Conservation (phyloP, 2,888 invertebrate species). For the Caenorhabditis angaria region DNA sequence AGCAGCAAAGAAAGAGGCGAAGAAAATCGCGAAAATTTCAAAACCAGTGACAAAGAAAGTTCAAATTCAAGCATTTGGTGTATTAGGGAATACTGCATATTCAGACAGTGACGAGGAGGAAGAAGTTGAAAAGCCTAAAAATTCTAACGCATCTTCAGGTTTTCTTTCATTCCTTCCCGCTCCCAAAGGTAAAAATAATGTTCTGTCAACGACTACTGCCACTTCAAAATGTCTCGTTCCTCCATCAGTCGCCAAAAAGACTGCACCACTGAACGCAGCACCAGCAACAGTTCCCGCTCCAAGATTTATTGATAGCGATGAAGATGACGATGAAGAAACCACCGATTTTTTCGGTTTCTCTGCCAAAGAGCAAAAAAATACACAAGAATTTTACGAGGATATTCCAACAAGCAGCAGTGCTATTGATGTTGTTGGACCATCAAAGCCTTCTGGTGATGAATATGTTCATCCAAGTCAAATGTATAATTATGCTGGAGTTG, state of each 20-base stretch:
- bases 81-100: slow-evolving; percentile 14
- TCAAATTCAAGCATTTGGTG: slow-evolving; percentile 46
- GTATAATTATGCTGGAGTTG: slow-evolving; percentile 33
- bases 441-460: slow-evolving; percentile 39
- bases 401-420: slow-evolving; percentile 38
- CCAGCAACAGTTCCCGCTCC: slow-evolving; percentile 3
- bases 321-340: slow-evolving; percentile 42
- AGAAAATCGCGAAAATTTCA: slow-evolving; percentile 19
- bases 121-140: slow-evolving; percentile 3
- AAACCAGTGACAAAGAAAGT: slow-evolving; percentile 25
- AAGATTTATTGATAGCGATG: slow-evolving; percentile 17
- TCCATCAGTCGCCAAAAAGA: slow-evolving; percentile 5
- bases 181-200: slow-evolving; percentile 37
- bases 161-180: slow-evolving; percentile 25
- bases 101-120: slow-evolving; percentile 38
- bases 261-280: not conserved
- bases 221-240: not conserved
- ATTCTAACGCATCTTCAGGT: slow-evolving; percentile 15
- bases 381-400: slow-evolving; percentile 3
- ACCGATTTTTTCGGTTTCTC: slow-evolving; percentile 57
- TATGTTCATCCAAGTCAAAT: slow-evolving; percentile 45
- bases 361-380: slow-evolving; percentile 9
- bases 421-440: slow-evolving; percentile 50
- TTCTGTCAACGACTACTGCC: not conserved
- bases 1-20: slow-evolving; percentile 28